These are phyloP conservation scores for Cecidostiba fungosa DNA, from an alignment of 2,888 invertebrate species.

Conservation along the genomic window DNA sequence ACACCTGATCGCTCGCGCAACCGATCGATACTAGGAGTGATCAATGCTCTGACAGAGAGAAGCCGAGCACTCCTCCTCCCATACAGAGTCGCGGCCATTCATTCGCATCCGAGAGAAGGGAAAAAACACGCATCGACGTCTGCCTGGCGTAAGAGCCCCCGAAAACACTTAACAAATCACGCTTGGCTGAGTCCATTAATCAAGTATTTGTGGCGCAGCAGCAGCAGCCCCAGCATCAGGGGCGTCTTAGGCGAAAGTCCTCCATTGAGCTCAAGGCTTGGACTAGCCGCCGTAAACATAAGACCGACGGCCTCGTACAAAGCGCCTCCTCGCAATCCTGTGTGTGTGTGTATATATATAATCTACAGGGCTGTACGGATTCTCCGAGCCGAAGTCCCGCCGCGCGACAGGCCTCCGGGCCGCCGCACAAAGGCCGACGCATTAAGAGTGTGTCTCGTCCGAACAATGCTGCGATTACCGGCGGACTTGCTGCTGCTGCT, in stretches of 20 bases:
- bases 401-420: background rate
- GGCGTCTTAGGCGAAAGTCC: constrained; percentile 14
- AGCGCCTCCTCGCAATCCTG: background rate
- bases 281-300: constrained; percentile 40
- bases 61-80: background rate
- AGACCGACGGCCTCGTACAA: constrained; percentile 3
- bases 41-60: background rate
- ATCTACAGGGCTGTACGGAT: background rate
- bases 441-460: constrained; percentile 47
- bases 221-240: background rate
- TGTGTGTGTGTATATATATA: constrained; percentile 6
- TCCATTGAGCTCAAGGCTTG: background rate
- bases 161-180: constrained; percentile 13
- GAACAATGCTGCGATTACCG: constrained; percentile 59
- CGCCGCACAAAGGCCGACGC: constrained; percentile 23
- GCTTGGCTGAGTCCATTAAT: constrained; percentile 2
- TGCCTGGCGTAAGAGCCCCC: background rate
- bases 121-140: background rate
- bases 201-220: background rate
- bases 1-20: background rate
- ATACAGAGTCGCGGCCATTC: background rate
- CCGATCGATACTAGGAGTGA: background rate
- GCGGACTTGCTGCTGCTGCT: constrained; percentile 25
- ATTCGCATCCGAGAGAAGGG: background rate
- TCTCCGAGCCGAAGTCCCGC: background rate